Percentiles rank a stretch among this genome's conserved stretches.
Conservation (phyloP, 2,888 invertebrate genomes). For the Agonopterix alstromeriana region DNA sequence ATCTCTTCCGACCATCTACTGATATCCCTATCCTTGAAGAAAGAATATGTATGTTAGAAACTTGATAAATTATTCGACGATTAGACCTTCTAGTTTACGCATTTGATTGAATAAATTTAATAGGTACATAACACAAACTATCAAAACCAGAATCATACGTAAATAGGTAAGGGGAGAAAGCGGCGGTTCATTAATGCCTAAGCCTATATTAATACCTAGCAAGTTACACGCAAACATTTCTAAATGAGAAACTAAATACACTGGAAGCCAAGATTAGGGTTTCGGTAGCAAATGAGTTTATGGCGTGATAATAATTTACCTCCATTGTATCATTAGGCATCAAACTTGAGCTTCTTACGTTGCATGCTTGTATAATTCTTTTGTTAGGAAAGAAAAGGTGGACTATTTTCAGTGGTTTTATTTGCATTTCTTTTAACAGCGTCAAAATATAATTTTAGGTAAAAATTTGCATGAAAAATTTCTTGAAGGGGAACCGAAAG, state of each 20-base stretch:
- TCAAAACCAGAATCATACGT: background rate
- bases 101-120: no score
- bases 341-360: conserved; percentile 30
- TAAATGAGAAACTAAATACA: conserved; percentile 62
- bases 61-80: no score
- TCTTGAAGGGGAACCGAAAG: background rate
- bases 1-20: no score
- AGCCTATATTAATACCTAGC: conserved; percentile 39
- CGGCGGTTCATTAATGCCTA: conserved; percentile 10
- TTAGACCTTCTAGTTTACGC: no score
- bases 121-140: background rate
- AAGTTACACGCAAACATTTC: conserved; percentile 39
- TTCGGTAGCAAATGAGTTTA: conserved; percentile 59
- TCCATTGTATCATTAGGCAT: conserved; percentile 43
- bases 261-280: conserved; percentile 49
- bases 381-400: conserved; percentile 2
- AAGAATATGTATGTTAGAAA: no score
- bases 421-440: background rate
- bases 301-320: conserved; percentile 55
- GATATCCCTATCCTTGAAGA: no score
- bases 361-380: conserved; percentile 21
- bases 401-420: conserved; percentile 1
- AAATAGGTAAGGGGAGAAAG: background rate
- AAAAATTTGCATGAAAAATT: no score
- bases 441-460: no score